phyloP scores from a whole-genome alignment of 2,888 invertebrate genomes.

The Polydrusus pterygomalis region DNA sequence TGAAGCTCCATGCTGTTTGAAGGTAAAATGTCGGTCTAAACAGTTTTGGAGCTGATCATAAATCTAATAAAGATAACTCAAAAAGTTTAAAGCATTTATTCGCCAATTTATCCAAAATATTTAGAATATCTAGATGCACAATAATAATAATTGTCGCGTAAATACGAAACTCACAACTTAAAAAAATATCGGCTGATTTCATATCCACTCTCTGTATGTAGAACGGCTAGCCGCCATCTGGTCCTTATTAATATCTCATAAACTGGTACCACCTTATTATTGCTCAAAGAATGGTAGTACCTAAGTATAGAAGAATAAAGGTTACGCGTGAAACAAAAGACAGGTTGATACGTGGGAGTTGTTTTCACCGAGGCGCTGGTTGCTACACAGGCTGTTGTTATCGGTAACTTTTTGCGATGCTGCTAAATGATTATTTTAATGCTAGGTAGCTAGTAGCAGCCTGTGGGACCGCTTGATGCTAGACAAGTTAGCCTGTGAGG shows the following conservation, averaged over 20 bases:
- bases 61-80: too few species aligned
- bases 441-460: too few species aligned
- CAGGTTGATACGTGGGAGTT: constrained; percentile 30
- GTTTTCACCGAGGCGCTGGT: constrained; percentile 25
- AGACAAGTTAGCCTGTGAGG: too few species aligned
- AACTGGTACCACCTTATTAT: not conserved
- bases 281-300: not conserved
- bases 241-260: not conserved
- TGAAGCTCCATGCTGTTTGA: too few species aligned
- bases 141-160: too few species aligned
- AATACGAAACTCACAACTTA: not conserved
- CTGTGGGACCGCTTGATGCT: not conserved
- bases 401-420: too few species aligned
- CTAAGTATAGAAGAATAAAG: constrained; percentile 10
- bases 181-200: not conserved
- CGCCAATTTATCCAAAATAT: too few species aligned
- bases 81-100: too few species aligned
- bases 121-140: too few species aligned
- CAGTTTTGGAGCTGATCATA: too few species aligned
- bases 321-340: constrained; percentile 10
- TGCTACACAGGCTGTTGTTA: not conserved
- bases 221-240: not conserved
- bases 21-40: too few species aligned
- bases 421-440: too few species aligned
- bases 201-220: not conserved